A percentile compares a stretch with the other conserved stretches of the same genome.
phyloP scores from a whole-genome alignment of 1,140 invertebrate species.

The Vanessa atalanta region DNA sequence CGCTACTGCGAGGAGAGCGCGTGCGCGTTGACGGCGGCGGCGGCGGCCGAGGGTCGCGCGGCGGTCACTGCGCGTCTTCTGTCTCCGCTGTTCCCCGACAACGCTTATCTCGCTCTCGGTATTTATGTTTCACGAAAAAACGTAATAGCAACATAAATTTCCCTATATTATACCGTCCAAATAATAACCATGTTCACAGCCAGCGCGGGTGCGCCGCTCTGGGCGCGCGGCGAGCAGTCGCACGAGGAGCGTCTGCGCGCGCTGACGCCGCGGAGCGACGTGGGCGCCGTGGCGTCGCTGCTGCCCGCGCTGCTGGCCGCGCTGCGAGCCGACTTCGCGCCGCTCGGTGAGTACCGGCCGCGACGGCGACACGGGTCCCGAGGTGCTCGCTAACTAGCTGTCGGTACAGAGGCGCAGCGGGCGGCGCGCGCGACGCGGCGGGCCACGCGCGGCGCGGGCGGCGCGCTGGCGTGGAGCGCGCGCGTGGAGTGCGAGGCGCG shows the following conservation, averaged over 20 bases:
- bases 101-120: constrained; percentile 49
- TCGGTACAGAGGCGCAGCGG: constrained; percentile 25
- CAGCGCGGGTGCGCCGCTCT: constrained; percentile 36
- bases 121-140: neutral
- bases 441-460: neutral
- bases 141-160: too few species aligned
- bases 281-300: constrained; percentile 27
- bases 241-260: constrained; percentile 9
- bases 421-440: too few species aligned
- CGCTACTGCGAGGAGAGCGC: constrained; percentile 41
- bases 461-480: constrained; percentile 29
- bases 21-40: constrained; percentile 26
- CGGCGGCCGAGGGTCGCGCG: constrained; percentile 19
- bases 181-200: constrained; percentile 7
- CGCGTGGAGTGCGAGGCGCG: constrained; percentile 35
- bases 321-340: constrained; percentile 24
- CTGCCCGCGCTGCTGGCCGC: constrained; percentile 29
- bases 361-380: too few species aligned
- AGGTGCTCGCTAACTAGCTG: too few species aligned
- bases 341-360: constrained; percentile 8
- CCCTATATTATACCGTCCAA: neutral
- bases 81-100: constrained; percentile 44
- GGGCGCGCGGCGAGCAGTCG: constrained; percentile 18
- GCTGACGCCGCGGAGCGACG: constrained; percentile 21
- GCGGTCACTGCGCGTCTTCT: constrained; percentile 37